Percentiles rank a stretch among this genome's conserved stretches.
phyloP scores from a whole-genome alignment of 2,797 vertebrate genomes.

The Halcyon chelicuti region DNA sequence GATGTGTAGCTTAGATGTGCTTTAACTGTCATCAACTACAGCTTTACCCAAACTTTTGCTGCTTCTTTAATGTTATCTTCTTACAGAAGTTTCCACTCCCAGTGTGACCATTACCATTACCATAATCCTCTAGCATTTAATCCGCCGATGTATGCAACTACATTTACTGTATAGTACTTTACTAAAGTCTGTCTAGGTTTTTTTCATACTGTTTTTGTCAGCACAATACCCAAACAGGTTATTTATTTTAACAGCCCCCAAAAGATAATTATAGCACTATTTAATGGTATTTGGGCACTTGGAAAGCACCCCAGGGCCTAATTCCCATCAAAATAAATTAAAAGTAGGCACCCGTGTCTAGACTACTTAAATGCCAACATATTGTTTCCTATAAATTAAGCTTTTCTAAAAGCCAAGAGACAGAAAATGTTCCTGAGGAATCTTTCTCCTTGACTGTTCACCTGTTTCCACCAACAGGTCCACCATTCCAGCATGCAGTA shows the following conservation, averaged over 20 bases:
- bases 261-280: background rate
- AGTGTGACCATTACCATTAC: background rate
- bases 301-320: background rate
- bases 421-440: background rate
- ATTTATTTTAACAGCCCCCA: background rate
- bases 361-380: background rate
- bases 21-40: background rate
- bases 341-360: conserved; percentile 7
- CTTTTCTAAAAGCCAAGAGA: background rate
- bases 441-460: background rate
- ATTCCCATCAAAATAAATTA: background rate
- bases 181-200: background rate
- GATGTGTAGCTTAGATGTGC: background rate
- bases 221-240: background rate
- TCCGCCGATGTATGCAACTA: background rate
- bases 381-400: background rate
- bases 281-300: background rate
- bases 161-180: background rate
- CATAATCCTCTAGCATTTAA: background rate
- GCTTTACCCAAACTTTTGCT: background rate
- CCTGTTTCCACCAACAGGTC: background rate
- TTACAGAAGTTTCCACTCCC: background rate
- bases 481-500: background rate
- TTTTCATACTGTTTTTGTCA: background rate
- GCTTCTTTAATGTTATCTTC: background rate